Evolutionary conservation across 1,140 invertebrate genomes (phyloP).

Genomic region (Sycophila sp.): DNA sequence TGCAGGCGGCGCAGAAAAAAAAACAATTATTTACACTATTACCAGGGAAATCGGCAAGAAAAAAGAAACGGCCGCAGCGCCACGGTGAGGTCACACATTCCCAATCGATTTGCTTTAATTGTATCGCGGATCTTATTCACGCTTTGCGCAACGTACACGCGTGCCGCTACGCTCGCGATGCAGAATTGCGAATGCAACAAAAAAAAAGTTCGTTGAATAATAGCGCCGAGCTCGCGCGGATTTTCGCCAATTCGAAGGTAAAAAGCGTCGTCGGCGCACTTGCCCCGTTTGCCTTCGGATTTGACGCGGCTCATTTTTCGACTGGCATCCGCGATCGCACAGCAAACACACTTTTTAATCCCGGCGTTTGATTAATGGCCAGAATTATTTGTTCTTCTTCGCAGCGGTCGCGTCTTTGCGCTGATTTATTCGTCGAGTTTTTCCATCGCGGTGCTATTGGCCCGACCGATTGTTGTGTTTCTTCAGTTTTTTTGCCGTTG

Average conservation of each 20-base stretch:
- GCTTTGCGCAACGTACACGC: conserved; percentile 2
- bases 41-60: neutral
- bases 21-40: neutral
- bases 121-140: neutral
- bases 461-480: too few relatives aligned
- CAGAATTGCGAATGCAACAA: neutral
- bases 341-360: too few relatives aligned
- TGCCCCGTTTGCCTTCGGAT: too few relatives aligned
- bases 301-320: too few relatives aligned
- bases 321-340: too few relatives aligned
- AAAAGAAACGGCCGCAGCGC: neutral
- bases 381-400: too few relatives aligned
- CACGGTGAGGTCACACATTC: neutral
- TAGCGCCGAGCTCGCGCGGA: neutral
- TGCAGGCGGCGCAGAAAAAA: too few relatives aligned
- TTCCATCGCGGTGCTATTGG: too few relatives aligned
- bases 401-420: too few relatives aligned
- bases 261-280: neutral
- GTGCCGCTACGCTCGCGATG: neutral
- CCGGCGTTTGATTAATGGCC: too few relatives aligned
- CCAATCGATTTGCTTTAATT: conserved; percentile 22
- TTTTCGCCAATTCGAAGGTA: neutral
- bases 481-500: too few relatives aligned
- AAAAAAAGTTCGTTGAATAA: neutral
- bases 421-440: too few relatives aligned